Conservation (phyloP, 2,888 invertebrate genomes). For the Patella caerulea region DNA sequence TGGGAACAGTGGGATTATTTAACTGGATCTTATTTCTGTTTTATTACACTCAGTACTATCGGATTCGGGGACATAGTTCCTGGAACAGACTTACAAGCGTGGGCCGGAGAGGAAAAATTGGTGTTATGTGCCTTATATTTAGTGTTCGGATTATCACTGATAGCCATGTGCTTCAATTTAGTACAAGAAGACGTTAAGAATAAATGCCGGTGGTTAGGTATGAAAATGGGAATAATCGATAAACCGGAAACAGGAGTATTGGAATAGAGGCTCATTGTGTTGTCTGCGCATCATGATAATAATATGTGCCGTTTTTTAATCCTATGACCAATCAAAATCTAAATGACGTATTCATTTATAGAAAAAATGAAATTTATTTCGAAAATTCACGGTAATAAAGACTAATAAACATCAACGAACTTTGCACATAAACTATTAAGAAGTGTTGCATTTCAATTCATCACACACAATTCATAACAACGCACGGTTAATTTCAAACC, state of each 20-base stretch:
- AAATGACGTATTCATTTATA: no score
- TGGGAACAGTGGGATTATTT: conserved; percentile 69
- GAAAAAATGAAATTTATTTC: no score
- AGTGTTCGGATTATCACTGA: conserved; percentile 72
- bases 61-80: conserved; percentile 70
- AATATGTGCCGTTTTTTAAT: no score
- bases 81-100: conserved; percentile 58
- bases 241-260: conserved; percentile 28
- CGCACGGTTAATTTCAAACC: no score
- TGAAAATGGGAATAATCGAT: conserved; percentile 70
- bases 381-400: no score
- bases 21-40: conserved; percentile 70
- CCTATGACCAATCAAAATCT: no score
- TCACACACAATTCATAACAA: no score
- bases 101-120: conserved; percentile 65
- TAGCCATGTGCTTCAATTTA: conserved; percentile 73
- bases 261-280: no score
- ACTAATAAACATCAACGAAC: no score
- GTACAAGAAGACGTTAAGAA: conserved; percentile 72
- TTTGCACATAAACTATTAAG: no score
- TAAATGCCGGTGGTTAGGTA: conserved; percentile 70
- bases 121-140: conserved; percentile 70
- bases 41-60: conserved; percentile 70
- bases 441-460: no score
- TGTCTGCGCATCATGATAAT: no score